These are phyloP conservation scores for Forbesichthys papilliferus DNA, from an alignment of 2,113 vertebrate genomes.

Conservation along the genomic window DNA sequence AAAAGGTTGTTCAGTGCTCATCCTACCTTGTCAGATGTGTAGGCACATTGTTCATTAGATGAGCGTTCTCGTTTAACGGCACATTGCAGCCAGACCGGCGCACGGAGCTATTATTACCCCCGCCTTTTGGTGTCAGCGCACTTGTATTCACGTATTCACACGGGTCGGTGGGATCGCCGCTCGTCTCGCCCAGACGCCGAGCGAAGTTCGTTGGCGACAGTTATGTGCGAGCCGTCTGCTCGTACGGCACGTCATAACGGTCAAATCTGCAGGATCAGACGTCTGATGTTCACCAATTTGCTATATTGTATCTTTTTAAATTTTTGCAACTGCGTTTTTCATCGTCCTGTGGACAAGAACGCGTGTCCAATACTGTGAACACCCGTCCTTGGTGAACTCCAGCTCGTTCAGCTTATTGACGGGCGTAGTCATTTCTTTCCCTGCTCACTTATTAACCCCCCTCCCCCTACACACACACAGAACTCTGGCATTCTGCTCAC, in stretches of 20 bases:
- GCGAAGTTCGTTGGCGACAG: slow-evolving; percentile 45
- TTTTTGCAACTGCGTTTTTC: too few relatives aligned
- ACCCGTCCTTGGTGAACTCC: slow-evolving; percentile 21
- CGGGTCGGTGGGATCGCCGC: slow-evolving; percentile 36
- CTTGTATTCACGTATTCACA: slow-evolving; percentile 37
- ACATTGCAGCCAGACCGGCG: slow-evolving; percentile 62
- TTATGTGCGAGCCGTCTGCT: slow-evolving; percentile 34
- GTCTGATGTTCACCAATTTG: neutral
- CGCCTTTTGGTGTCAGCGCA: slow-evolving; percentile 54
- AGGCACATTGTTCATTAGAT: slow-evolving; percentile 71
- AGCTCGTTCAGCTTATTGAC: slow-evolving; percentile 15
- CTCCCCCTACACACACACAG: neutral
- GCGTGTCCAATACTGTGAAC: neutral
- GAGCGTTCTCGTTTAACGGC: slow-evolving; percentile 72
- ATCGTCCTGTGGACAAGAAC: neutral
- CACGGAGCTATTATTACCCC: slow-evolving; percentile 59
- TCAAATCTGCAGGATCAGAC: slow-evolving; percentile 22
- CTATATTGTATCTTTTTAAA: too few relatives aligned
- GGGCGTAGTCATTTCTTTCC: slow-evolving; percentile 25
- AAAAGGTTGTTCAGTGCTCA: slow-evolving; percentile 59
- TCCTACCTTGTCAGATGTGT: slow-evolving; percentile 68
- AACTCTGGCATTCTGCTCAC: slow-evolving; percentile 20
- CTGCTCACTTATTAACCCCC: slow-evolving; percentile 20
- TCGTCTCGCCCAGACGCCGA: slow-evolving; percentile 40
- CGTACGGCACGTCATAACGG: slow-evolving; percentile 18